Conservation (phyloP, 2,888 invertebrate genomes). For the Plebejus anna region DNA sequence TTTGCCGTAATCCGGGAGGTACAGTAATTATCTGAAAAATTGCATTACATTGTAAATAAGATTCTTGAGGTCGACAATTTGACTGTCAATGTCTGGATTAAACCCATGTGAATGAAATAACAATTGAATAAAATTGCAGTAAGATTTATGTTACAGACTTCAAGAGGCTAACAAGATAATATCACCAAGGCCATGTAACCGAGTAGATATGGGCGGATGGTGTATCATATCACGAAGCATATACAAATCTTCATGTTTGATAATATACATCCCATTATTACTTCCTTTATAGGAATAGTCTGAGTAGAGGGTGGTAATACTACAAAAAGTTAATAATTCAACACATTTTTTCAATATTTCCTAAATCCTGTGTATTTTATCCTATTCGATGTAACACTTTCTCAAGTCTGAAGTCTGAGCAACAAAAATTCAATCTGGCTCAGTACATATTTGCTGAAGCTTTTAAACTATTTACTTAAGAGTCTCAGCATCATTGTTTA, state of each 20-base stretch:
- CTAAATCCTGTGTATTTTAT: no score
- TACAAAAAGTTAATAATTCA: no score
- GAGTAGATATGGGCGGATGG: constrained; percentile 11
- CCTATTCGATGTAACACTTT: background rate
- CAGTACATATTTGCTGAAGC: background rate
- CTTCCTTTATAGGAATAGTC: background rate
- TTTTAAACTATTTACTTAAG: background rate
- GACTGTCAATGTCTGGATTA: background rate
- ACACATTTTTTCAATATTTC: no score
- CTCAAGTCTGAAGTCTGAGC: background rate
- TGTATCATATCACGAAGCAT: background rate
- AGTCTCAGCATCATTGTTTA: background rate
- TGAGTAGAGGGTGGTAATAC: no score
- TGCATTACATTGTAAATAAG: background rate
- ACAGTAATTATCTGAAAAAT: background rate
- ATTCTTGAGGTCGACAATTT: background rate
- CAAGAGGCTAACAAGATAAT: constrained; percentile 23
- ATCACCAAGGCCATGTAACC: constrained; percentile 5
- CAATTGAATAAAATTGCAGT: constrained; percentile 18
- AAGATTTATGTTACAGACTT: constrained; percentile 25
- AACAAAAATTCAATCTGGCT: background rate
- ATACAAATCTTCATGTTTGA: background rate
- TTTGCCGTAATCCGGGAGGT: background rate
- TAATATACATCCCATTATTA: background rate
- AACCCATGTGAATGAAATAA: background rate